Percentiles rank a stretch among this genome's conserved stretches.
These are phyloP conservation scores for Spea bombifrons DNA, from an alignment of 2,113 vertebrate genomes.

Conservation along the genomic window DNA sequence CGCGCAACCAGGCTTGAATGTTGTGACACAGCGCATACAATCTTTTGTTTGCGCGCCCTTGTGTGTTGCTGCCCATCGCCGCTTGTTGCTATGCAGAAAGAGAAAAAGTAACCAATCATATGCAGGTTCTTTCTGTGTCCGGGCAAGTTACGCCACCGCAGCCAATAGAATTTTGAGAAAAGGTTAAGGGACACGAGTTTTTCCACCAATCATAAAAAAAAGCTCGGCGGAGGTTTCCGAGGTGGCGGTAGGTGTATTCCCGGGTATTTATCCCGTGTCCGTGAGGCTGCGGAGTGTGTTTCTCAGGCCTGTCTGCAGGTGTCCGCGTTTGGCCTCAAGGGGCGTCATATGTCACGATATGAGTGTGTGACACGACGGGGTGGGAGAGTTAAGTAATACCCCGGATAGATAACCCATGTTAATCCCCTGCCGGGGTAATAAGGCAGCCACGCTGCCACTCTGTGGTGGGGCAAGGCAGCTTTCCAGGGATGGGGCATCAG, in stretches of 20 bases:
- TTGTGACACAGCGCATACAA: conserved; percentile 27
- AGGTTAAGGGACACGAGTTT: background rate
- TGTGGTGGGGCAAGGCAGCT: background rate
- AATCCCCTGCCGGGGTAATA: too few relatives aligned
- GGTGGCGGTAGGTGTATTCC: conserved; percentile 39
- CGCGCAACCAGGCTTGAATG: conserved; percentile 27
- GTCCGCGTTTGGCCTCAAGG: too few relatives aligned
- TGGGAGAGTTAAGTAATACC: background rate
- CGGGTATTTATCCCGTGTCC: background rate
- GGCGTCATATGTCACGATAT: background rate
- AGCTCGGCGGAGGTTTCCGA: conserved; percentile 20
- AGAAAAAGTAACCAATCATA: background rate
- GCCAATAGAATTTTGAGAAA: conserved; percentile 10
- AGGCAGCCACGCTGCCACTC: too few relatives aligned
- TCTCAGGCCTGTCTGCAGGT: too few relatives aligned
- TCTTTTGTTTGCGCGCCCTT: conserved; percentile 30
- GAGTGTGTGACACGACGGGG: background rate
- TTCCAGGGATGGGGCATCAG: background rate
- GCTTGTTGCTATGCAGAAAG: conserved; percentile 20
- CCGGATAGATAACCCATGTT: too few relatives aligned
- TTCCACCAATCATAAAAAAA: conserved; percentile 30
- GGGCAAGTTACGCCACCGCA: background rate
- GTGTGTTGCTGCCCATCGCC: background rate
- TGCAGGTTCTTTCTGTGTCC: background rate
- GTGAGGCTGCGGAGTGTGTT: background rate